phyloP scores from a whole-genome alignment of 2,797 vertebrate species.

The Anguilla marmorata region DNA sequence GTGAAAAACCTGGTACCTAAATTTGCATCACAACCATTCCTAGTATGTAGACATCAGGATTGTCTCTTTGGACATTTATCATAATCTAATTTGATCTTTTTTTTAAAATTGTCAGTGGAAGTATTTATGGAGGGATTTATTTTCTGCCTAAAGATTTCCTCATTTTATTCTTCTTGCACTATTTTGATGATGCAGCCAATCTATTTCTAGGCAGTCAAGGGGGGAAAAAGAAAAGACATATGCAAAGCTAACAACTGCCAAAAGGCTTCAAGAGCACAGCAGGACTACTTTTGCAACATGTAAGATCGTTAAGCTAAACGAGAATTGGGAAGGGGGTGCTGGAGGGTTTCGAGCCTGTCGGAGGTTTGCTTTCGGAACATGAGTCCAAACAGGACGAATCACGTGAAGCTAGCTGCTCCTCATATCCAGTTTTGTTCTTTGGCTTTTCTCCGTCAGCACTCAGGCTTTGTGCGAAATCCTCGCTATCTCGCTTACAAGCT shows the following conservation, averaged over 20 bases:
- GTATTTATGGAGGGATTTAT: background rate
- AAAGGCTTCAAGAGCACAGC: slow-evolving; percentile 34
- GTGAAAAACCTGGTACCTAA: background rate
- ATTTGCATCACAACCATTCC: background rate
- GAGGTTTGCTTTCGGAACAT: slow-evolving; percentile 51
- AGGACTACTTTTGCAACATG: slow-evolving; percentile 43
- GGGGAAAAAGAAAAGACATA: slow-evolving; percentile 53
- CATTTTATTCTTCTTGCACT: slow-evolving; percentile 35
- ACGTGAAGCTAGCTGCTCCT: slow-evolving; percentile 32
- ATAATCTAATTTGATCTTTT: background rate
- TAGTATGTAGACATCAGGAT: background rate
- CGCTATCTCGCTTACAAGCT: slow-evolving; percentile 60
- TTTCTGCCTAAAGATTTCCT: slow-evolving; percentile 54
- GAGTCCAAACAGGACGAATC: slow-evolving; percentile 41
- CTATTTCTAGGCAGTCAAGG: slow-evolving; percentile 69
- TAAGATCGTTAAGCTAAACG: slow-evolving; percentile 9
- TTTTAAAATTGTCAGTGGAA: background rate
- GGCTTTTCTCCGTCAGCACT: slow-evolving; percentile 40
- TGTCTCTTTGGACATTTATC: background rate
- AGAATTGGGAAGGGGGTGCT: background rate
- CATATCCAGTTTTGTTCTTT: slow-evolving; percentile 42
- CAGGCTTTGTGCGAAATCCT: slow-evolving; percentile 54
- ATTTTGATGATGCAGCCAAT: slow-evolving; percentile 54
- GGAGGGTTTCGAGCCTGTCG: slow-evolving; percentile 36
- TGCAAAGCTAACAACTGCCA: slow-evolving; percentile 57